Percentiles rank a stretch among this genome's conserved stretches.
phyloP scores from a whole-genome alignment of 2,113 vertebrate species.

The Gulo gulo region DNA sequence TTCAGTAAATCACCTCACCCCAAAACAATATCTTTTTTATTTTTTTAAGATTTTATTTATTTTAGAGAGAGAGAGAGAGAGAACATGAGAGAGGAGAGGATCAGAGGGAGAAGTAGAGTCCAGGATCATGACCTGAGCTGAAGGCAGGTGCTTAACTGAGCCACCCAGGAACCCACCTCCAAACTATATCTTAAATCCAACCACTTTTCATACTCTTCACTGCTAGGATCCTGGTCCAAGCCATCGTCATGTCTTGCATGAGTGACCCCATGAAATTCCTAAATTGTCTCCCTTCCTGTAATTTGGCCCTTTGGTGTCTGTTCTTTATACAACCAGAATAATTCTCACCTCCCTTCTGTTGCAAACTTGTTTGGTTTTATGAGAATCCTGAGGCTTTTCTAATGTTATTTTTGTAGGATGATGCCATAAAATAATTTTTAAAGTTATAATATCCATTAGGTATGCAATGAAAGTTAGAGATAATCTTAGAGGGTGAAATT shows the following conservation, averaged over 20 bases:
- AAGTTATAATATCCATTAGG: background rate
- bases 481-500: background rate
- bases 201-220: background rate
- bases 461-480: background rate
- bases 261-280: background rate
- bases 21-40: background rate
- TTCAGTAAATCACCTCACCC: background rate
- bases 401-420: background rate
- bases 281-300: background rate
- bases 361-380: background rate
- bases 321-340: background rate
- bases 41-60: no score
- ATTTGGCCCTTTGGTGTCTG: background rate
- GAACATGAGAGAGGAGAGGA: no score
- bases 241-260: background rate
- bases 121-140: no score
- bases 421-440: background rate
- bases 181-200: background rate
- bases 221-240: background rate
- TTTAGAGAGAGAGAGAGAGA: no score
- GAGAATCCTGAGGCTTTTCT: background rate
- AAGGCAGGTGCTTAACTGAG: no score
- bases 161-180: no score
- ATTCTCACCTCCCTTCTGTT: background rate
- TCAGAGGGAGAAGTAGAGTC: no score